Evolutionary conservation across 2,113 vertebrate species (phyloP), one percentile per base, ranked within the genome.

Genomic region (Semicossyphus pulcher): DNA sequence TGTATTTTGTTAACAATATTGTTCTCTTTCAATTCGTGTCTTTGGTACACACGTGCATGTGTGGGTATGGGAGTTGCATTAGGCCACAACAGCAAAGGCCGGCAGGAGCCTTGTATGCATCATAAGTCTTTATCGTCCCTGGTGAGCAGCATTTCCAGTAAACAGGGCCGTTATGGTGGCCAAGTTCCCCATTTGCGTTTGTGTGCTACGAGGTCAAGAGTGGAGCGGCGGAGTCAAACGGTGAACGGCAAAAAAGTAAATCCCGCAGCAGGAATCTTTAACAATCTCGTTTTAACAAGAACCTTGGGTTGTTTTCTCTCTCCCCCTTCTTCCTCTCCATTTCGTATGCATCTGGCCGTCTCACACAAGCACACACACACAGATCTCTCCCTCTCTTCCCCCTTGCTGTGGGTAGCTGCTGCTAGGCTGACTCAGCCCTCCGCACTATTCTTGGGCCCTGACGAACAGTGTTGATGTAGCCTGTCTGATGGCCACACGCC

Each of bases 361-460:
- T 81, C 23, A 48, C 23, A 48, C 83, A 81, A 76, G 73, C 42
- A 76, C 80, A 74, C 84, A 83, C 80, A 71, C 84, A 76, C n/a
- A n/a, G n/a, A n/a, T 72, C 75, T 83, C 79, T 82, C 62, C 77
- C 15, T 74, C 70, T 76, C 70, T 81, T 80, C 69, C 68, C n/a
- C 51, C 76, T 83, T 70, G 48, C 77, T 90, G 87, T 76, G 88
- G 91, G 86, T 84, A 69, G 81, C 87, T 80, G 80, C 86, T 82
- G 86, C 80, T 45, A 83, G 91, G 92, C 89, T 93, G 92, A 93
- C 81, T 93, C 92, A 93, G 93, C 92, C 78, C 88, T 93, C 86
- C 28, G 21, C 88, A 79, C 88, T 89, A 91, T 88, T 90, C 89
- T 77, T 73, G 84, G 87, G 86, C 59, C 85, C 87, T 87, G 90